These are phyloP conservation scores for Drosophila yooni DNA, from an alignment of 2,888 invertebrate species.

Conservation along the genomic window DNA sequence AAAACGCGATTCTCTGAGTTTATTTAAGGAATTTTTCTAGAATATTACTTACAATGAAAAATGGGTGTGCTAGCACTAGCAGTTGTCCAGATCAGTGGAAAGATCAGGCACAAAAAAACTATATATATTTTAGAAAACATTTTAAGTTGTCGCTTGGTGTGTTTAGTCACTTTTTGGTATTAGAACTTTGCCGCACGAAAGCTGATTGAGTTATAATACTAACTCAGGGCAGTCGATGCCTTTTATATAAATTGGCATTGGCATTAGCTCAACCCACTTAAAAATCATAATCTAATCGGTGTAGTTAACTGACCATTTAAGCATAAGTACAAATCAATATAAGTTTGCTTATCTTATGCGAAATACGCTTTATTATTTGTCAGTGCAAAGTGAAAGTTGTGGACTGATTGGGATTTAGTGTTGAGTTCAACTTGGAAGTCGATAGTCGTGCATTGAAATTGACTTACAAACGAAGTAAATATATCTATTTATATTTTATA, in stretches of 20 bases:
- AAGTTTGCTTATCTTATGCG: slow-evolving; percentile 22
- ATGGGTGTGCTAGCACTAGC: slow-evolving; percentile 46
- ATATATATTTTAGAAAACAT: slow-evolving; percentile 26
- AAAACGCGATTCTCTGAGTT: background rate
- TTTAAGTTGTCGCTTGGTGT: slow-evolving; percentile 16
- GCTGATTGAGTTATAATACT: slow-evolving; percentile 28
- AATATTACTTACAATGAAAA: slow-evolving; percentile 60
- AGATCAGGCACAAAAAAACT: slow-evolving; percentile 32
- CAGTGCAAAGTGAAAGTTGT: slow-evolving; percentile 3
- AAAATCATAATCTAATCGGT: slow-evolving; percentile 54
- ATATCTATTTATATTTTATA: background rate
- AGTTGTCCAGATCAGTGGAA: slow-evolving; percentile 37
- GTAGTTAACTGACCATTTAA: background rate
- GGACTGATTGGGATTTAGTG: background rate
- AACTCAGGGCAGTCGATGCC: slow-evolving; percentile 8
- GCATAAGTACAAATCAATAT: slow-evolving; percentile 1
- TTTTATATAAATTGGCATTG: slow-evolving; percentile 48
- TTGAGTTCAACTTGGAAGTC: background rate
- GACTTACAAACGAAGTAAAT: background rate
- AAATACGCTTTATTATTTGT: slow-evolving; percentile 19
- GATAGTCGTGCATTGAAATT: background rate
- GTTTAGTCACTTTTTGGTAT: background rate
- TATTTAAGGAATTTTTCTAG: background rate
- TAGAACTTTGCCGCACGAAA: slow-evolving; percentile 1
- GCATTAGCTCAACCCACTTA: slow-evolving; percentile 26